Evolutionary conservation across 2,113 vertebrate genomes (phyloP).

Genomic region (Leiothrix lutea): DNA sequence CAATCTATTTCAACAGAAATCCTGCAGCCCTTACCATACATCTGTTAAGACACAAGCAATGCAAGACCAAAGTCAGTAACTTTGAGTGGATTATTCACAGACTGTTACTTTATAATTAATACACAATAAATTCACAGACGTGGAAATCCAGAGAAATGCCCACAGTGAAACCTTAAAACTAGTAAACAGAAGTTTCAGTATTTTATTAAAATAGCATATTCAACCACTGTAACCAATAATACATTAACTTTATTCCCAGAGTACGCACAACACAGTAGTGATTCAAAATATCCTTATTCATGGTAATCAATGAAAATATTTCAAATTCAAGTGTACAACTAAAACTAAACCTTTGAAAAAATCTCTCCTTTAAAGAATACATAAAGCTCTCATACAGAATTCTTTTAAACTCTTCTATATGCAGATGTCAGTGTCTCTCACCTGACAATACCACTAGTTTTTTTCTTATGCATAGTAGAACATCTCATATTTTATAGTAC

Average conservation of each 20-base stretch:
- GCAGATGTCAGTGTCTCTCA: constrained; percentile 34
- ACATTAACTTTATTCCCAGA: constrained; percentile 72
- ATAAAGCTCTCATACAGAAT: constrained; percentile 73
- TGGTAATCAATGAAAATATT: constrained; percentile 71
- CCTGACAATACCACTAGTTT: constrained; percentile 58
- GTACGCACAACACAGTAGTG: constrained; percentile 79
- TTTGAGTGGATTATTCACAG: not conserved
- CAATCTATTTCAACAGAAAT: not conserved
- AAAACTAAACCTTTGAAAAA: constrained; percentile 69
- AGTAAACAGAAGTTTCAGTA: constrained; percentile 66
- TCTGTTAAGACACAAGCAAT: not conserved
- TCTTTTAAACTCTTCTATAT: constrained; percentile 58
- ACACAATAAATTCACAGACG: not conserved
- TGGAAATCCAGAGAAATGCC: not conserved
- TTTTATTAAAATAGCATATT: constrained; percentile 98
- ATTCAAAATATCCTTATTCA: constrained; percentile 76
- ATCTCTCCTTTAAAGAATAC: constrained; percentile 70
- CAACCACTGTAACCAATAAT: constrained; percentile 83
- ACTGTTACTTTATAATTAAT: not conserved
- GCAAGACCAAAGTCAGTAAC: not conserved
- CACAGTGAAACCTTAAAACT: not conserved
- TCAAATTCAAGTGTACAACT: constrained; percentile 78
- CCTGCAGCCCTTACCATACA: not conserved
- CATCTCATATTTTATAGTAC: constrained; percentile 72
- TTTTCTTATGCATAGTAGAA: constrained; percentile 75